Evolutionary conservation across 2,797 vertebrate genomes (phyloP).

Genomic region (Taenioides sp.): DNA sequence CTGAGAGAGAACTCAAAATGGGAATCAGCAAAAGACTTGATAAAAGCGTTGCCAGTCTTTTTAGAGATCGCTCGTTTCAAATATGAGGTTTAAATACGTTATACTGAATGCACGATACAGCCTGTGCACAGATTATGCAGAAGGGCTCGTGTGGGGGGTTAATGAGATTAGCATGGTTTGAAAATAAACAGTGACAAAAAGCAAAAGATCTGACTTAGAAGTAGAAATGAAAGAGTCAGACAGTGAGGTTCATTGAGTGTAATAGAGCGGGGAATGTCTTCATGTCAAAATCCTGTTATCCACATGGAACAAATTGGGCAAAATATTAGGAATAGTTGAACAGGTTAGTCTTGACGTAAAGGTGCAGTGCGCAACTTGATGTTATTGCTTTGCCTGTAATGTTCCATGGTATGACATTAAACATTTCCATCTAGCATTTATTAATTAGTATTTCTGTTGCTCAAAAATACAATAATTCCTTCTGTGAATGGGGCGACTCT

Average conservation of each 20-base stretch:
- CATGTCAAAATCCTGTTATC: neutral
- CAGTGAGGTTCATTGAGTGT: conserved; percentile 19
- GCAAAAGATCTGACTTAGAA: conserved; percentile 24
- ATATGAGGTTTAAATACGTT: conserved; percentile 35
- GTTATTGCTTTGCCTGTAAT: no score
- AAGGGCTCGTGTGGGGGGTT: conserved; percentile 54
- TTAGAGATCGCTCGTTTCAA: conserved; percentile 22
- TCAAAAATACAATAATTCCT: no score
- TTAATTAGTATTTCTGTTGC: no score
- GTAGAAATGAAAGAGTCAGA: conserved; percentile 28
- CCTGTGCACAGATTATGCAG: conserved; percentile 42
- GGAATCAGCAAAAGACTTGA: conserved; percentile 52
- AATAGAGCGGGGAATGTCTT: neutral
- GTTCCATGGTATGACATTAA: no score
- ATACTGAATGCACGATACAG: conserved; percentile 43
- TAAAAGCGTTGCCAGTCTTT: conserved; percentile 57
- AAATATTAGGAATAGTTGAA: neutral
- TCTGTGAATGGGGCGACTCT: no score
- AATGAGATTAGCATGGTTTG: conserved; percentile 62
- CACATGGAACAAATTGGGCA: neutral
- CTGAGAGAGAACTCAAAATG: conserved; percentile 48
- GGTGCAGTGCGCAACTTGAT: neutral
- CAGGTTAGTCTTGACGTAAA: neutral
- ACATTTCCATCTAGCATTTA: no score
- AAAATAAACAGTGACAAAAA: conserved; percentile 59